A percentile compares a stretch with the other conserved stretches of the same genome.
Conservation (phyloP, 2,113 vertebrate species). For the Poeciliopsis retropinna region DNA sequence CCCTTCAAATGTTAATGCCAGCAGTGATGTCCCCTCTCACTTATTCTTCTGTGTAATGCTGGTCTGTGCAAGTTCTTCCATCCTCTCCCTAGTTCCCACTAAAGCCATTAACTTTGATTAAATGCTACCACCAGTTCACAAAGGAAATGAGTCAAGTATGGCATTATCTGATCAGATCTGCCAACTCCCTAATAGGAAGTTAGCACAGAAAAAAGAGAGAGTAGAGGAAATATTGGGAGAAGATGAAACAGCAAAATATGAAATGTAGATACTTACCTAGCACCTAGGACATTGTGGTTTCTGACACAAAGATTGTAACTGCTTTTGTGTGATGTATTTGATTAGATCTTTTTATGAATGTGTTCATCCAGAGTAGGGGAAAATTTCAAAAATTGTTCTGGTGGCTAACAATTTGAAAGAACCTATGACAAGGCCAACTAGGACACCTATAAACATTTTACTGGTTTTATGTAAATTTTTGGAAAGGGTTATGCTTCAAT, state of each 20-base stretch:
- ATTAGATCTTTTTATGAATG: not conserved
- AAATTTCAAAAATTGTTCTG: not conserved
- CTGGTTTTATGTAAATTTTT: not conserved
- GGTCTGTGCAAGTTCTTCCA: slow-evolving; percentile 22
- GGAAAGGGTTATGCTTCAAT: not conserved
- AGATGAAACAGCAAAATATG: slow-evolving; percentile 45
- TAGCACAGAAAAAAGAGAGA: slow-evolving; percentile 13
- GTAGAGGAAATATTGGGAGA: slow-evolving; percentile 47
- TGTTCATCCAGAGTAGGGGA: not conserved
- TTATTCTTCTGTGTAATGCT: slow-evolving; percentile 36
- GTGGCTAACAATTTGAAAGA: not conserved
- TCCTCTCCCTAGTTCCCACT: slow-evolving; percentile 18
- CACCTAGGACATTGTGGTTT: slow-evolving; percentile 32
- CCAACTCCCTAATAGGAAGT: slow-evolving; percentile 47
- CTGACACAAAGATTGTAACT: slow-evolving; percentile 37
- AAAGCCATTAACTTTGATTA: slow-evolving; percentile 65
- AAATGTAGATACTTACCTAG: slow-evolving; percentile 29
- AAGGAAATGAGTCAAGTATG: slow-evolving; percentile 53
- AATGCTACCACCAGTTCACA: slow-evolving; percentile 62
- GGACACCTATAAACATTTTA: not conserved
- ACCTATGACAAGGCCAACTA: not conserved
- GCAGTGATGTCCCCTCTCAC: slow-evolving; percentile 10
- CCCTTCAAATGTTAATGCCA: slow-evolving; percentile 27
- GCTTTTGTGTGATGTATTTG: not conserved
- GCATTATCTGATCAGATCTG: slow-evolving; percentile 56